phyloP scores from a whole-genome alignment of 2,888 invertebrate genomes.

The Hartigia nigra region DNA sequence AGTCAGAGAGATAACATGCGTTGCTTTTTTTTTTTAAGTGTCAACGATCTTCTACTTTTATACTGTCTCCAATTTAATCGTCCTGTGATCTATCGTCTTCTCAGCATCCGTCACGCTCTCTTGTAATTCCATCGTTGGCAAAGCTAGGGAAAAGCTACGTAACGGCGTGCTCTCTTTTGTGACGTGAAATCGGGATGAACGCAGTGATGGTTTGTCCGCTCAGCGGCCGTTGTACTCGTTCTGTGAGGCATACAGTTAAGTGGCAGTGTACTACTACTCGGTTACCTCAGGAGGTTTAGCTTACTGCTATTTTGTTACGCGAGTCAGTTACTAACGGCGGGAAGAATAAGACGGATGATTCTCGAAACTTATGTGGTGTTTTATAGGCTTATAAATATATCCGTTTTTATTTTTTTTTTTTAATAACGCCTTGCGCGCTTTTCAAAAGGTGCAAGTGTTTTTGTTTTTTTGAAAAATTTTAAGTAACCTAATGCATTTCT shows the following conservation, averaged over 20 bases:
- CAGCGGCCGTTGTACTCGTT: neutral
- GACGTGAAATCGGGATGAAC: neutral
- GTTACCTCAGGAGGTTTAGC: neutral
- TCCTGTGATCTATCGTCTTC: neutral
- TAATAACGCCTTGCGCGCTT: neutral
- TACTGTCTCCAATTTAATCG: neutral
- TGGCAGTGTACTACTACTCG: neutral
- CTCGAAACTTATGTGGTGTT: constrained; percentile 12
- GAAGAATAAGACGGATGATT: constrained; percentile 41
- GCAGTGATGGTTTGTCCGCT: neutral
- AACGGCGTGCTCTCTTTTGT: neutral
- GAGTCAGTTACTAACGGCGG: neutral
- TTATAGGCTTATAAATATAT: neutral
- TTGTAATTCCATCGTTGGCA: neutral
- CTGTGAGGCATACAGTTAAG: neutral
- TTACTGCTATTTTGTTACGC: neutral
- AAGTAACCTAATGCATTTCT: neutral
- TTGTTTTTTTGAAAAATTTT: neutral
- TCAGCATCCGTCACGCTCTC: neutral
- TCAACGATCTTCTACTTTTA: neutral
- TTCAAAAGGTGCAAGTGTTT: neutral
- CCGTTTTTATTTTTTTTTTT: neutral
- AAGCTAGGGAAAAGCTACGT: neutral
- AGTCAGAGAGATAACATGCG: neutral
- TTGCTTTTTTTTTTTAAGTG: neutral